Evolutionary conservation across 1,140 invertebrate species (phyloP).

Genomic region (Thrips palmi): DNA sequence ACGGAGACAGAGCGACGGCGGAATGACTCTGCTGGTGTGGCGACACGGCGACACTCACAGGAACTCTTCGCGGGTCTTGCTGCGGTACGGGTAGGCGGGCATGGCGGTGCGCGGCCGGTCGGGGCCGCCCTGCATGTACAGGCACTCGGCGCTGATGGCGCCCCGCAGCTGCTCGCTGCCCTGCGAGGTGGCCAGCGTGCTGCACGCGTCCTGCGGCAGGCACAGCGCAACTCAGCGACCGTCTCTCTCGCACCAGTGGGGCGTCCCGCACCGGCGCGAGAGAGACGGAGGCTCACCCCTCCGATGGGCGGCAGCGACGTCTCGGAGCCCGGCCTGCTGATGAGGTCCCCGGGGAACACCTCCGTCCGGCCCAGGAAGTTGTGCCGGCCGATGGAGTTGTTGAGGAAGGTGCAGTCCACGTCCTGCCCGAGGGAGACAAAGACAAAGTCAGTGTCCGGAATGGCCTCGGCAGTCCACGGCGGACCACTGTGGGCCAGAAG

Average conservation of each 20-base stretch:
- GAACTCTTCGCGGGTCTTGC: too few species aligned
- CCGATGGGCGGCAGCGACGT: conserved; percentile 13
- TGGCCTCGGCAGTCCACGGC: conserved; percentile 9
- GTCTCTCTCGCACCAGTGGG: neutral
- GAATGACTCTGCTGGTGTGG: too few species aligned
- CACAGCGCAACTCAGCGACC: conserved; percentile 1
- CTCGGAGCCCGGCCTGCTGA: conserved; percentile 19
- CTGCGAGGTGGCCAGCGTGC: conserved; percentile 17
- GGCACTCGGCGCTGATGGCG: conserved; percentile 3
- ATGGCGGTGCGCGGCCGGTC: too few species aligned
- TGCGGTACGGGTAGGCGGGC: too few species aligned
- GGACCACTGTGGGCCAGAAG: conserved; percentile 9
- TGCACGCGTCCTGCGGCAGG: conserved; percentile 1
- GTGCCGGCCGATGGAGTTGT: conserved; percentile 17
- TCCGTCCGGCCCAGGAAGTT: conserved; percentile 20
- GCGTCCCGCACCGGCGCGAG: neutral
- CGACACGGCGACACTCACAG: too few species aligned
- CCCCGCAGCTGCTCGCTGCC: conserved; percentile 5
- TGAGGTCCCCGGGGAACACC: conserved; percentile 18
- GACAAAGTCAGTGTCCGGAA: too few species aligned
- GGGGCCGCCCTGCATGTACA: too few species aligned
- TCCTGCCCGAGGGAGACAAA: too few species aligned
- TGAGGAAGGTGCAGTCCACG: too few species aligned
- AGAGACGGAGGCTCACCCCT: neutral
- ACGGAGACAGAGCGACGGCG: too few species aligned